Percentiles rank a stretch among this genome's conserved stretches.
Conservation (phyloP, 2,113 vertebrate genomes). For the Bucco capensis region DNA sequence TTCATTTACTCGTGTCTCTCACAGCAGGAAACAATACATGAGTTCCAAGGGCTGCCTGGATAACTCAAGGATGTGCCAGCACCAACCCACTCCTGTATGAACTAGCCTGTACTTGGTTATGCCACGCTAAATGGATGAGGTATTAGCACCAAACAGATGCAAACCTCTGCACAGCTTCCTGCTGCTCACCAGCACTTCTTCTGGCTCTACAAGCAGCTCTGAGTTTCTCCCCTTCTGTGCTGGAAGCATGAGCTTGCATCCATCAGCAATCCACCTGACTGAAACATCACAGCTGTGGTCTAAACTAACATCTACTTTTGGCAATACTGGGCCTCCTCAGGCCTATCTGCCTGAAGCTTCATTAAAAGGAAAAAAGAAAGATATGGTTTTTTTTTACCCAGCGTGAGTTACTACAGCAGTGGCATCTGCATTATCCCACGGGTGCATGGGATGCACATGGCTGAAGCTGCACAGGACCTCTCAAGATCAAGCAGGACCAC, state of each 20-base stretch:
- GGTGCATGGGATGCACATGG: accelerated
- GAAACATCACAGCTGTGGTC: not conserved
- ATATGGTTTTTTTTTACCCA: not conserved
- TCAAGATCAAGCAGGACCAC: accelerated
- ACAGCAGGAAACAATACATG: not conserved
- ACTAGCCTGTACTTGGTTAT: accelerated
- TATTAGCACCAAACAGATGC: not conserved
- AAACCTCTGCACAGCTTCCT: not conserved
- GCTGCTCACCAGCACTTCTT: not conserved
- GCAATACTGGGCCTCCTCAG: no score
- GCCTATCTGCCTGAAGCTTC: not conserved
- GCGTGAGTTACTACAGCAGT: no score
- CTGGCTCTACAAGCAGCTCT: accelerated
- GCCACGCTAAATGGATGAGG: accelerated
- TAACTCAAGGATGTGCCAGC: not conserved
- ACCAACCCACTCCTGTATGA: not conserved
- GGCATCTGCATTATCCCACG: accelerated
- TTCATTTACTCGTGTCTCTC: not conserved
- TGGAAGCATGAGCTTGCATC: not conserved
- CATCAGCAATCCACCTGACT: not conserved
- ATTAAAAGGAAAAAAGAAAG: not conserved
- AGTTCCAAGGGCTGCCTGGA: not conserved
- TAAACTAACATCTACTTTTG: not conserved
- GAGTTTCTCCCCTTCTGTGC: not conserved
- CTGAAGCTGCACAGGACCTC: not conserved